Evolutionary conservation across 2,888 invertebrate species (phyloP), one percentile per base, ranked within the genome.

Genomic region (Pollenia angustigena): DNA sequence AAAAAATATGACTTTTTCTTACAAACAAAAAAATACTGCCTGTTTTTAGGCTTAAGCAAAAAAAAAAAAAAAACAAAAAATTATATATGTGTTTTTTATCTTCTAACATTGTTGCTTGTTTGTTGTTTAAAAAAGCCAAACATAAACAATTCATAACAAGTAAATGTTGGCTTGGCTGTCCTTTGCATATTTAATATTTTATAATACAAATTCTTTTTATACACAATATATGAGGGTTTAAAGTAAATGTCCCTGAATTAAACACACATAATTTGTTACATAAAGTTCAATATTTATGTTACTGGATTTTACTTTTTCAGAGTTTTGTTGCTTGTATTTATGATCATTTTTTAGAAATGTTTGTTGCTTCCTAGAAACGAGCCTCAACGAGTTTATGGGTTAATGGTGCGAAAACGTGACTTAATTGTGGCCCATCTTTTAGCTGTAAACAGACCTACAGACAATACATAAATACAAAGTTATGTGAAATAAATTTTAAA

Each of bases 401-500:
- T 91, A 91, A 91, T 91, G 91, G 91, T 92, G 92, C 91, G 91
- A 91, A 91, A 92, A 91, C 91, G 91, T 91, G 91, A 91, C 91
- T 92, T 91, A 91, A 91, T 91, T 90, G 90, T 89, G 76, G 82
- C 32, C 66, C 52, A 23, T 82, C 23, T 85, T 68, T 79, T 69
- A 78, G 50, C 42, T 42, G 7, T 11, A 18, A 32, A 32, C 32
- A 32, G 7, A 8, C n/a, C 18, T 16, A 44, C 44, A 64, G 14
- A 81, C 18, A 18, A 18, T 18, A 18, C 10, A 68, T 58, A 60
- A 68, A 68, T 23, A 52, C 60, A 68, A 64, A 64, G 32, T 32
- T 14, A 16, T 75, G 60, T 48, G 32, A 74, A 48, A 71, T 18
- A 78, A 64, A 72, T 81, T 66, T 56, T 44, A 89, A 90, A 91